Conservation (phyloP, 2,113 vertebrate genomes). For the Paraplagusia blochii region DNA sequence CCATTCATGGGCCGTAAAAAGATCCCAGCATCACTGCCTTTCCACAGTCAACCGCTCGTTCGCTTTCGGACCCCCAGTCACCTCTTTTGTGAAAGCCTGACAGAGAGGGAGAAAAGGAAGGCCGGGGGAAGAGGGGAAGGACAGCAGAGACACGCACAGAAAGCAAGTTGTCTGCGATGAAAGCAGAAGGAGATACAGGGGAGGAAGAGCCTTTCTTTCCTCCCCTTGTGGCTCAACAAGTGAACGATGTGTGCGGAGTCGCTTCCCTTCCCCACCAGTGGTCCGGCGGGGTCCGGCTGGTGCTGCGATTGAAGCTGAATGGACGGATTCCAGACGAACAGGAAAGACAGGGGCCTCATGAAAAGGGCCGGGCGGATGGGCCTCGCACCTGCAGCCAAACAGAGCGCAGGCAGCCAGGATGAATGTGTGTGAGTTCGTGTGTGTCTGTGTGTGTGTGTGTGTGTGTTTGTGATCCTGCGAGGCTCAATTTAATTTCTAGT, state of each 20-base stretch:
- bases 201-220: constrained; percentile 68
- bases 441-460: constrained; percentile 25
- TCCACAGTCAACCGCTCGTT: constrained; percentile 33
- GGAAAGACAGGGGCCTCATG: constrained; percentile 83
- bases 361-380: constrained; percentile 83
- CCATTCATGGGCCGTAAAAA: constrained; percentile 64
- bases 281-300: constrained; percentile 85
- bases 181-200: constrained; percentile 74
- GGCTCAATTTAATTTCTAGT: constrained; percentile 59
- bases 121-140: constrained; percentile 43
- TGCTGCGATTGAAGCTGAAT: constrained; percentile 83
- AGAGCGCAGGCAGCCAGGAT: constrained; percentile 73
- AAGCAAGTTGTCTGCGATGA: constrained; percentile 81
- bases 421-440: constrained; percentile 63
- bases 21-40: constrained; percentile 45
- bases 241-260: constrained; percentile 82
- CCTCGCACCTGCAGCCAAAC: constrained; percentile 79
- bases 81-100: constrained; percentile 41
- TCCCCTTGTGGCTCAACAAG: constrained; percentile 50
- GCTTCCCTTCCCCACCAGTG: constrained; percentile 80
- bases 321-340: constrained; percentile 82
- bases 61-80: constrained; percentile 23
- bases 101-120: constrained; percentile 56
- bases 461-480: constrained; percentile 24
- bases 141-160: constrained; percentile 68